Percentiles rank a stretch among this genome's conserved stretches.
Evolutionary conservation across 2,797 vertebrate genomes (phyloP).

Genomic region (Neoniphon sammara): DNA sequence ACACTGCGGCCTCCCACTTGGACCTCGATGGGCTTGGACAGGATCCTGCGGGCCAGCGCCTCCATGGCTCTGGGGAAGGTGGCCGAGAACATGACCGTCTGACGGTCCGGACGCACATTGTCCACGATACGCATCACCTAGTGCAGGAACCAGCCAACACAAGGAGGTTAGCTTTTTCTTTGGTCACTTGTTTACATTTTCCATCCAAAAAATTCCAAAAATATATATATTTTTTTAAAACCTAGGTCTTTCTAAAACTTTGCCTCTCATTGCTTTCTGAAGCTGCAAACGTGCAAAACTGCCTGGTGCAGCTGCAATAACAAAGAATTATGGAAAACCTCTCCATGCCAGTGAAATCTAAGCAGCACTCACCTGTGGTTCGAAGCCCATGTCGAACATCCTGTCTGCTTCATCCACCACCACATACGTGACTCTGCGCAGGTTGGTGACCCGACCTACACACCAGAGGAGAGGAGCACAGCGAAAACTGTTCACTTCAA

Average conservation of each 20-base stretch:
- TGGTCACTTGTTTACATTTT: not conserved
- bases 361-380: conserved; percentile 89
- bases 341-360: not conserved
- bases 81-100: conserved; percentile 99
- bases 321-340: too few species aligned
- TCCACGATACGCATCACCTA: conserved; percentile 99
- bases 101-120: conserved; percentile 95
- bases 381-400: conserved; percentile 99
- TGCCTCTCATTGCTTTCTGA: too few species aligned
- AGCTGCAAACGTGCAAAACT: too few species aligned
- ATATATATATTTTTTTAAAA: too few species aligned
- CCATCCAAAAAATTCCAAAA: too few species aligned
- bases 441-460: conserved; percentile 96
- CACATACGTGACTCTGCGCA: conserved; percentile 94
- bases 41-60: conserved; percentile 94
- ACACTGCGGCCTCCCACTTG: conserved; percentile 98
- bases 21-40: conserved; percentile 94
- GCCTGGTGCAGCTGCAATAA: too few species aligned
- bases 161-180: not conserved
- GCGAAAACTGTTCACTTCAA: conserved; percentile 50
- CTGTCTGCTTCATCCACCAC: conserved; percentile 98
- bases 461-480: conserved; percentile 49
- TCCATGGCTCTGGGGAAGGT: conserved; percentile 99
- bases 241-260: too few species aligned
- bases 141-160: not conserved